Percentiles rank a stretch among this genome's conserved stretches.
phyloP scores from a whole-genome alignment of 2,888 invertebrate species.

The Desoria tigrina region DNA sequence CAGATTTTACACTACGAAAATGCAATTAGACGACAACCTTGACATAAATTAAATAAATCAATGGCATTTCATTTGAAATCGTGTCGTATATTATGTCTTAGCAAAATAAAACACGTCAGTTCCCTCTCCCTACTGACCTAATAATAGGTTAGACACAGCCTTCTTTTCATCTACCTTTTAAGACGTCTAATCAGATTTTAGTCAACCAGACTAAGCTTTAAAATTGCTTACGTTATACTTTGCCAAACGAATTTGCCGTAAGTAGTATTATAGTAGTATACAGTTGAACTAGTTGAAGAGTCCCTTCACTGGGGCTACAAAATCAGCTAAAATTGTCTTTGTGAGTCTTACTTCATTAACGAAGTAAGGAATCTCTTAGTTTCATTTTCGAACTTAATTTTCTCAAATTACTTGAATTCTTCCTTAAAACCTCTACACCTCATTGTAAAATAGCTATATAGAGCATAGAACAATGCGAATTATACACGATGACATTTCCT shows the following conservation, averaged over 20 bases:
- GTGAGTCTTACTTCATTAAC: neutral
- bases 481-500: too few species aligned
- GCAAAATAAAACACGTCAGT: neutral
- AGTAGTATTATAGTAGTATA: neutral
- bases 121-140: neutral
- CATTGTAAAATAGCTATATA: too few species aligned
- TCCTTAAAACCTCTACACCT: too few species aligned
- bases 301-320: neutral
- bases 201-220: neutral
- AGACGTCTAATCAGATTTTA: slow-evolving; percentile 1
- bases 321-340: neutral
- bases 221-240: neutral
- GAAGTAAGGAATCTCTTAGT: neutral
- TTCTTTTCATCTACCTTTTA: neutral
- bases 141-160: neutral
- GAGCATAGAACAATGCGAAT: too few species aligned
- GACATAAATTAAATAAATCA: too few species aligned
- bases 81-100: too few species aligned
- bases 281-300: neutral
- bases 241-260: neutral
- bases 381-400: neutral
- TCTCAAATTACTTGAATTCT: too few species aligned
- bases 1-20: too few species aligned
- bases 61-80: too few species aligned
- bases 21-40: too few species aligned